These are phyloP conservation scores for Rutilus rutilus DNA, from an alignment of 2,113 vertebrate genomes.

Conservation along the genomic window DNA sequence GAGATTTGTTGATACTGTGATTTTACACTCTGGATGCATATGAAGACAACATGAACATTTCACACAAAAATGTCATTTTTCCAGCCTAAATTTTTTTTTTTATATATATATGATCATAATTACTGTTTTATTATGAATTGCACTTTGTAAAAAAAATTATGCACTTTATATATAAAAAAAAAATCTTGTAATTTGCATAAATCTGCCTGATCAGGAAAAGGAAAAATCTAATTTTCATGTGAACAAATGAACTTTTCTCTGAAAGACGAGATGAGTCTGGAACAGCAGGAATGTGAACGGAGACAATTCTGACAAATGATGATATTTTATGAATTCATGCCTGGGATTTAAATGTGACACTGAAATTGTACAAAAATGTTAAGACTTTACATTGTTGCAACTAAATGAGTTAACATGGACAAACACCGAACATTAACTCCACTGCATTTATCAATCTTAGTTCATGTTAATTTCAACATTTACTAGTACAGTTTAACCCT, in stretches of 20 bases:
- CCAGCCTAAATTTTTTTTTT: background rate
- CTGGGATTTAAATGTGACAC: background rate
- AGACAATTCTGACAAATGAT: no score
- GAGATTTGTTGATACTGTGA: background rate
- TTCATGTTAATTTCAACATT: background rate
- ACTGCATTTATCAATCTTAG: background rate
- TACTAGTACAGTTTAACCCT: no score
- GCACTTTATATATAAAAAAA: no score
- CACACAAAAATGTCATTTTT: background rate
- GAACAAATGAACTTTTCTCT: background rate
- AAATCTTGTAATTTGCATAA: no score
- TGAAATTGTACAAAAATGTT: background rate
- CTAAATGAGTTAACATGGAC: background rate
- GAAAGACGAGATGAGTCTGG: no score
- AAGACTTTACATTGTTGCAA: background rate
- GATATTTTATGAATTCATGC: background rate
- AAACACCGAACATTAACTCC: background rate
- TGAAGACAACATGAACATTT: background rate
- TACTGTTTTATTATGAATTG: no score
- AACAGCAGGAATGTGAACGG: no score
- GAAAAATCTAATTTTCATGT: background rate
- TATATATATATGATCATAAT: no score
- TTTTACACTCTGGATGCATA: background rate
- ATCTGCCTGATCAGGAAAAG: no score
- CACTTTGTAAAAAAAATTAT: no score